A percentile compares a stretch with the other conserved stretches of the same genome.
phyloP scores from a whole-genome alignment of 23 tunicate genomes.

The Halocynthia aurantium region DNA sequence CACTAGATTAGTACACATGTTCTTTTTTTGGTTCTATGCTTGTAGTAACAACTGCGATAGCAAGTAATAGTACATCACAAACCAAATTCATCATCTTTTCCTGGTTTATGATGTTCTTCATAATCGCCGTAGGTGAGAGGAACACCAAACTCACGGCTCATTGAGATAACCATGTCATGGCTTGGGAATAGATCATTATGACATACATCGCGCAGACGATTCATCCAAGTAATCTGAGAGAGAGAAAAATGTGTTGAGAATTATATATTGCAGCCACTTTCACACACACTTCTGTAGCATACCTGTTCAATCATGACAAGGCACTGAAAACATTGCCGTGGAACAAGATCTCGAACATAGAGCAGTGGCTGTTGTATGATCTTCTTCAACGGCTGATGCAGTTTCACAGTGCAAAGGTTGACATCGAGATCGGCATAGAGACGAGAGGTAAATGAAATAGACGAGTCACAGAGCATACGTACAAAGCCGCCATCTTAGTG shows the following conservation, averaged over 20 bases:
- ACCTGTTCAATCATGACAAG: slow-evolving; percentile 62
- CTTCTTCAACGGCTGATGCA: slow-evolving; percentile 53
- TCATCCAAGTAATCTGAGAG: slow-evolving; percentile 38
- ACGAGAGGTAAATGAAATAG: slow-evolving; percentile 49
- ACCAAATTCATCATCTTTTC: too few relatives aligned
- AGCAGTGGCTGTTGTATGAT: slow-evolving; percentile 70
- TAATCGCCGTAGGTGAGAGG: slow-evolving; percentile 80
- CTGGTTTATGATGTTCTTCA: slow-evolving; percentile 40
- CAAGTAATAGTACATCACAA: too few relatives aligned
- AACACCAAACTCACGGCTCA: slow-evolving; percentile 85
- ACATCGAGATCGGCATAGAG: slow-evolving; percentile 70
- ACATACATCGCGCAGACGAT: slow-evolving; percentile 46
- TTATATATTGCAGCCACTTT: not conserved
- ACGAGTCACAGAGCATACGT: slow-evolving; percentile 54
- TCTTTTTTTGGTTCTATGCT: too few relatives aligned
- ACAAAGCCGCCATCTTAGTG: slow-evolving; percentile 12
- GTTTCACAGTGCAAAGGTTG: slow-evolving; percentile 66
- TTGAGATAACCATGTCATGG: slow-evolving; percentile 66
- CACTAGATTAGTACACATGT: too few relatives aligned
- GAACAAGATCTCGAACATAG: slow-evolving; percentile 77
- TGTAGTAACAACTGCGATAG: too few relatives aligned
- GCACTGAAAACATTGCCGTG: slow-evolving; percentile 63
- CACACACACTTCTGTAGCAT: not conserved
- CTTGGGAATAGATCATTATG: slow-evolving; percentile 61
- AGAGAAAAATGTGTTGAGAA: not conserved